Base-by-base conservation (phyloP, 2,888 invertebrate species). In the Pterobdella sp. region DNA sequence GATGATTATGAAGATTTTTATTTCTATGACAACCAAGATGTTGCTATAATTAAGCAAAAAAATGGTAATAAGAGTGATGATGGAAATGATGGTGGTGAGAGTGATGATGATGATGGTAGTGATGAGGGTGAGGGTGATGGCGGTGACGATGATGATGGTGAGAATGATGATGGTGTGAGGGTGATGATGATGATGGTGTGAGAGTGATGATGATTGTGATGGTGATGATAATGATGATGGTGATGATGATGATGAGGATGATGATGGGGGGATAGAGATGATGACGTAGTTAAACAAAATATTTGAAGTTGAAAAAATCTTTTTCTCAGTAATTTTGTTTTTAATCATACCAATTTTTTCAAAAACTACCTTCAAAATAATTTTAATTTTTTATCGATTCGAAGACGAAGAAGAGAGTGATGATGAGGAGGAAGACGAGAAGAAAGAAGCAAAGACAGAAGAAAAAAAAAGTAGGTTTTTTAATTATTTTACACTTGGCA, bases 1-100 rank as follows among this genome's bases (percentile, higher is more conserved):
- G 66, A 72, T 37, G 72, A 66, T 52, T 65, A 72, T 66, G 72
- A 49, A 34, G 66, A 71, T 68, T 72, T 72, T 37, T 73, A 64
- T 63, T 60, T 35, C 18, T 34, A 67, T 18, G 67, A 67, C 22
- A 10, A 34, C n/a, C 35, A 32, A 26, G 67, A 67, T 18, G 34
- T 14, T 56, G 60, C 18, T n/a, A 3, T 3, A 56, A 3, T 14
- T 56, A 22, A n/a, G 18, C n/a, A 56, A 26, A 2, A 2, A 31
- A 52, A 52, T 42, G 32, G 52, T 7, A 52, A 1, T 31, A 1
- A 29, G 3, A 31, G 32, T 42, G 49, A 69, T 32, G 69, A 69
- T 7, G 52, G 52, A 3, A 18, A 52, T 29, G 32, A 31, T 42
- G 36, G 7, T 37, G 68, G n/a, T 35, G 29, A 68, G 7, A 32